Evolutionary conservation across 1,140 invertebrate genomes (phyloP), one percentile per base, ranked within the genome.

Genomic region (Leptopilina boulardi): DNA sequence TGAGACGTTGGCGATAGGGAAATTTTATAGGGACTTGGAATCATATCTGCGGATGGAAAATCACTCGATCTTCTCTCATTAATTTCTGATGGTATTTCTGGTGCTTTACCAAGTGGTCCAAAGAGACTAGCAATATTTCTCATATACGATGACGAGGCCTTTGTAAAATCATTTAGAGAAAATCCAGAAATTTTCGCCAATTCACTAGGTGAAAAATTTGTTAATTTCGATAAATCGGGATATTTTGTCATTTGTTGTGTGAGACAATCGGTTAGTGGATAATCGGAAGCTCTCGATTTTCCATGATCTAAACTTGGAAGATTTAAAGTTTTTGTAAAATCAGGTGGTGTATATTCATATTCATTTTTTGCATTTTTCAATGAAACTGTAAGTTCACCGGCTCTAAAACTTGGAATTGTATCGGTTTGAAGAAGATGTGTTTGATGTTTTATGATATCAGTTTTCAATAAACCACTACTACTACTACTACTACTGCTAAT

Each of bases 41-140:
- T 73, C 23, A 80, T 78, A 26, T 83, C 87, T 8, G 87, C 56
- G 1, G 82, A 86, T 10, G 85, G 74, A 42, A 86, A 90, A 72
- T 89, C 89, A 0, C 41, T 74, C 0, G 86, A 71, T 74, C 87
- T 85, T 19, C 86, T 85, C 18, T 89, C 88, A 9, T 76, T 85
- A 1, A 51, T 19, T 0, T 90, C 89, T 0, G n/a, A n/a, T n/a
- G 82, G 71, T 10, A 82, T 47, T n/a, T 80, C 80, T 15, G 86
- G 74, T 19, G 82, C 82, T 80, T 90, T 90, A 3, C 82, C 84
- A 5, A 89, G 74, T 2, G 90, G 89, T 6, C 88, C 87, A 77
- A 91, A 91, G 6, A 91, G 77, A 80, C 89, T 91, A 0, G 90
- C 89, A 3, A 91, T 90, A 21, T 90, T 90, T 73, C 90, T 84